Evolutionary conservation across 2,797 vertebrate genomes (phyloP).

Genomic region (Gobio occitaniae): DNA sequence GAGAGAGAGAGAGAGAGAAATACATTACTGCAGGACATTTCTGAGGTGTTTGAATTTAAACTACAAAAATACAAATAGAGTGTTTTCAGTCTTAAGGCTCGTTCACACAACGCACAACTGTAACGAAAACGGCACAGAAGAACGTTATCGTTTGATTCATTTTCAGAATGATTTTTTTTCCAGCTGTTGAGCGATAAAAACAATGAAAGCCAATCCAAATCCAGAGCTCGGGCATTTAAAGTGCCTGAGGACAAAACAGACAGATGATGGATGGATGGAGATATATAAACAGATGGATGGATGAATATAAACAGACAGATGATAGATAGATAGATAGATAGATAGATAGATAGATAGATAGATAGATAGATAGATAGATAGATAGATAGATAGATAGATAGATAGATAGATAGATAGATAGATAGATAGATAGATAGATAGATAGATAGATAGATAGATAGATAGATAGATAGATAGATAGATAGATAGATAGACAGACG

Average conservation of each 20-base stretch:
- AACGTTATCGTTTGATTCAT: neutral
- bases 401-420: too few relatives aligned
- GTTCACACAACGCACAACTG: neutral
- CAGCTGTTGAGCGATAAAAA: neutral
- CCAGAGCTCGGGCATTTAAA: neutral
- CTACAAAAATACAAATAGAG: neutral
- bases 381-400: too few relatives aligned
- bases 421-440: too few relatives aligned
- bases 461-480: neutral
- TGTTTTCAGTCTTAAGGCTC: neutral
- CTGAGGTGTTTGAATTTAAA: conserved; percentile 3
- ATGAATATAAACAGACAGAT: too few relatives aligned
- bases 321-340: too few relatives aligned
- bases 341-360: neutral
- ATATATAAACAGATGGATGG: too few relatives aligned
- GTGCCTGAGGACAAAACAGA: too few relatives aligned
- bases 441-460: too few relatives aligned
- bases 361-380: too few relatives aligned
- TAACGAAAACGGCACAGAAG: neutral
- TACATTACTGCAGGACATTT: neutral
- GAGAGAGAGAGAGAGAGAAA: conserved; percentile 18
- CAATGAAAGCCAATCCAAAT: neutral
- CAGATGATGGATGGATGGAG: too few relatives aligned
- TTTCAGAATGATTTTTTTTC: neutral
- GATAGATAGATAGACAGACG: too few relatives aligned